Base-by-base conservation (phyloP, 2,888 invertebrate genomes). In the Cancer borealis region DNA sequence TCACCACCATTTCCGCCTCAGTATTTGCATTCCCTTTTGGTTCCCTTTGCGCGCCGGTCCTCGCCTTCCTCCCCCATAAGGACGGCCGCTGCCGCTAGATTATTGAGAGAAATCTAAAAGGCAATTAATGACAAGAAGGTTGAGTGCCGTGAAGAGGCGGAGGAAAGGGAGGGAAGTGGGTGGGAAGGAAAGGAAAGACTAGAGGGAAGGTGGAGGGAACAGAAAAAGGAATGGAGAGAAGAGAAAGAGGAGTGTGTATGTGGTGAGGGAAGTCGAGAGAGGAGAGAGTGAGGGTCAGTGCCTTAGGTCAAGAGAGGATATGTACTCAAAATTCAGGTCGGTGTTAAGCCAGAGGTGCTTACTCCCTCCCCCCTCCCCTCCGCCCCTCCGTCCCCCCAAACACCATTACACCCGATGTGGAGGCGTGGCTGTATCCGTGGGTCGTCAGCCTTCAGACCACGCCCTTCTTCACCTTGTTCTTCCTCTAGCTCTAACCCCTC, bases 231-330 rank as follows among this genome's bases (percentile, higher is more conserved):
- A 30, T 10, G 30, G 79, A 79, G 30, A 10, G 4, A 30, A 26
- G 3, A n/a, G 26, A 73, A 73, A 4, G 73, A 26, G 6, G 73
- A 30, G 10, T 30, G 54, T 10, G 54, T 14, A 54, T 10, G 54
- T 14, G 17, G 10, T 10, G 17, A 26, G 79, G 79, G 12, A 30
- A 8, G 26, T 26, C 8, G 79, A 79, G 79, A 30, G 3, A 30
- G 79, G 30, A 21, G 79, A 30, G 30, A 26, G 79, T 14, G 3
- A 21, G 79, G 30, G 30, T 30, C 30, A 12, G 79, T 79, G 79
- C 79, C 79, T 79, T 30, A 79, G 79, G 79, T 79, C 79, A 79
- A 79, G 79, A 79, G 79, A 79, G 79, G 79, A 79, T 79, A 79
- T 79, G 79, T 79, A 79, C 79, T 79, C 79, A 79, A 79, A 30